A percentile compares a stretch with the other conserved stretches of the same genome.
phyloP scores from a whole-genome alignment of 2,113 vertebrate genomes.

The Psophia crepitans region DNA sequence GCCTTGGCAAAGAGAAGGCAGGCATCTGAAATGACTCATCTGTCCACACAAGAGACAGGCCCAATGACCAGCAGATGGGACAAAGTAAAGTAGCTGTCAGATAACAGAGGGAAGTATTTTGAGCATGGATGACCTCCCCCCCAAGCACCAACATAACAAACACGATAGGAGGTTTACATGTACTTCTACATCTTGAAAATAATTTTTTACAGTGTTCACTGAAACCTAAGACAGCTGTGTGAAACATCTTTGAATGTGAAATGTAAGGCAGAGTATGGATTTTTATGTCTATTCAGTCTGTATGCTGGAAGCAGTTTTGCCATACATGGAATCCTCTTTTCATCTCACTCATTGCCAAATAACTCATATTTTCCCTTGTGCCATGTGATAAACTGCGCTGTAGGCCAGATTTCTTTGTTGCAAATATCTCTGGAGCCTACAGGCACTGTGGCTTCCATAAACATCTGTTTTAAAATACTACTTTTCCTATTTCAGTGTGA shows the following conservation, averaged over 20 bases:
- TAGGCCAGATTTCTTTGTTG: neutral
- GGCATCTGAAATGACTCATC: constrained; percentile 21
- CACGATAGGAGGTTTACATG: neutral
- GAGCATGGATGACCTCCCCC: neutral
- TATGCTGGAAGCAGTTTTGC: constrained; percentile 63
- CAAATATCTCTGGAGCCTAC: neutral
- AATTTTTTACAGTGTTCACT: neutral
- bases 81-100: neutral
- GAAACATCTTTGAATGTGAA: neutral
- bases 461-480: neutral
- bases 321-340: constrained; percentile 47
- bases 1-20: constrained; percentile 1
- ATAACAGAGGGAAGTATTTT: neutral
- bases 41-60: neutral
- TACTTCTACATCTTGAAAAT: constrained; percentile 25
- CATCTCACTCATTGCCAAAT: constrained; percentile 47
- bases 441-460: neutral
- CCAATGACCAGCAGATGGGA: neutral
- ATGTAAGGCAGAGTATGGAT: neutral
- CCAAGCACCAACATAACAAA: neutral
- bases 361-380: constrained; percentile 42
- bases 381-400: neutral
- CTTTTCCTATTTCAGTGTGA: neutral
- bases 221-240: neutral
- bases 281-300: constrained; percentile 39